Base-by-base conservation (phyloP, 1,140 invertebrate species). In the Tetragonula clypearis region DNA sequence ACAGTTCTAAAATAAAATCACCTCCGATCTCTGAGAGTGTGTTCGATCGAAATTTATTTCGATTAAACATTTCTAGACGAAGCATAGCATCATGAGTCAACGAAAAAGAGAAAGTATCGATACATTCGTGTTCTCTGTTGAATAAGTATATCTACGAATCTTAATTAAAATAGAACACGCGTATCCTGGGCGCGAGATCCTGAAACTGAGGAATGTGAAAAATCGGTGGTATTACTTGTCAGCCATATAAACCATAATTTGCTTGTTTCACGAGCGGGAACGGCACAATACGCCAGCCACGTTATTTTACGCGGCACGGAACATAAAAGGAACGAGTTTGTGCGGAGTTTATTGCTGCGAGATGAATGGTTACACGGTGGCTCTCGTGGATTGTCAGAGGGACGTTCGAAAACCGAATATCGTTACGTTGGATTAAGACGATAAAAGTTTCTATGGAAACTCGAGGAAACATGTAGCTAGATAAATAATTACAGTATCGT, bases 391-490 rank as follows among this genome's bases (percentile, higher is more conserved):
- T 23, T 35, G 62, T 6, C 19, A 2, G 19, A 26, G 23, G 53
- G 53, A 53, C 21, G 19, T 53, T 26, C 56, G n/a, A 1, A 1
- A 35, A 12, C 4, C 23, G 41, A 53, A n/a, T 26, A 53, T 69
- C 65, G 26, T 77, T 41, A 17, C 73, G 21, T 68, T 5, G 56
- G 56, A 73, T 72, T 19, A 56, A 55, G 68, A 73, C 76, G 49
- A 85, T 56, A 69, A 56, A 81, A 62, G 55, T 79, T 26, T 30
- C 15, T 66, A 66, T 66, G n/a, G 65, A 56, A 56, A 5, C 56
- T 49, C 41, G 41, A 8, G 8, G 8, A 49, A 49, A 49, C 41
- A 8, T 11, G 41, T 8, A 49, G 41, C 41, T 49, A 8, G 41
- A 8, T 49, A 49, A 49, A 49, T 49, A 49, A 49, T 49, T 49